phyloP scores from a whole-genome alignment of 2,888 invertebrate genomes.

The Dinocampus coccinellae region DNA sequence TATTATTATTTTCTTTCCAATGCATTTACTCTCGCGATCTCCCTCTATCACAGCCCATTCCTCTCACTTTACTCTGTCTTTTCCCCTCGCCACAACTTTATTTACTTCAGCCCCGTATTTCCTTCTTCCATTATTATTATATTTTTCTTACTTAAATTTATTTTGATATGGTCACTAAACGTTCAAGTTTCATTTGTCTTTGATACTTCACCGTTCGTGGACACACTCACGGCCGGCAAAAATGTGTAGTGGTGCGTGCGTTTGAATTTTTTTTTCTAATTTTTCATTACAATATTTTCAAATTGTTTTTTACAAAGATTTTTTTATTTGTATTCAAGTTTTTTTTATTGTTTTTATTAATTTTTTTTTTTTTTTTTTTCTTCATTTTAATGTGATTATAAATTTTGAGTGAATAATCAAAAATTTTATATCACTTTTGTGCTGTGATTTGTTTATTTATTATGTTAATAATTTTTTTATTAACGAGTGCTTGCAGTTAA shows the following conservation, averaged over 20 bases:
- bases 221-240: constrained; percentile 44
- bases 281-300: too few relatives aligned
- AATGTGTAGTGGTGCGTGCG: constrained; percentile 31
- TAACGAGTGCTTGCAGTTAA: constrained; percentile 36
- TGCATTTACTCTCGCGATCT: constrained; percentile 56
- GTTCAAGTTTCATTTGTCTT: constrained; percentile 65
- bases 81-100: constrained; percentile 59
- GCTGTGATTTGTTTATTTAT: constrained; percentile 39
- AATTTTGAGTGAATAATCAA: not conserved
- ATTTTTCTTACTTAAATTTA: constrained; percentile 53
- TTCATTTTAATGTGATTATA: constrained; percentile 16
- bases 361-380: not conserved
- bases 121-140: constrained; percentile 47
- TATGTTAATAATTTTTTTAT: constrained; percentile 25
- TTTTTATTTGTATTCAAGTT: too few relatives aligned
- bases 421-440: constrained; percentile 26
- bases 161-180: constrained; percentile 63
- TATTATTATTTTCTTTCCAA: too few relatives aligned
- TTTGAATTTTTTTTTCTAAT: not conserved
- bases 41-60: constrained; percentile 52
- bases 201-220: constrained; percentile 58
- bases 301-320: too few relatives aligned
- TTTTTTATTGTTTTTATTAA: too few relatives aligned
- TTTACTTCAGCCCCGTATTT: constrained; percentile 54
- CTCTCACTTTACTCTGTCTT: constrained; percentile 50